Conservation (phyloP, 2,888 invertebrate genomes). For the Andrena fulva region DNA sequence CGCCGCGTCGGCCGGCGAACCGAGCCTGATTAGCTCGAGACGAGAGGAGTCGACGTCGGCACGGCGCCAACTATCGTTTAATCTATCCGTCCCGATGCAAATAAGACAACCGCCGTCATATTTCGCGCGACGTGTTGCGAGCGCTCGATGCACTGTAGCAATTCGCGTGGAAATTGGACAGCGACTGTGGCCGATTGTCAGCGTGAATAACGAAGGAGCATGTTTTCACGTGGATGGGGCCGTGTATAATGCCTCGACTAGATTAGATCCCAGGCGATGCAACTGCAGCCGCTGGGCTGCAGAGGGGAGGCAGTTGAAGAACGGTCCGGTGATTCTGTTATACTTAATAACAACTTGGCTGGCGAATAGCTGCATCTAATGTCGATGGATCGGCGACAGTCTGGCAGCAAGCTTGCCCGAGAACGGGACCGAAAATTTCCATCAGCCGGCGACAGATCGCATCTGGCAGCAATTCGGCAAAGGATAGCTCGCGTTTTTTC, state of each 20-base stretch:
- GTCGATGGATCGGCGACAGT: too few species aligned
- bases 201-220: neutral
- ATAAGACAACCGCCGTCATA: slow-evolving; percentile 18
- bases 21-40: slow-evolving; percentile 48
- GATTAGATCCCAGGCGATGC: too few species aligned
- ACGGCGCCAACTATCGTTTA: slow-evolving; percentile 50
- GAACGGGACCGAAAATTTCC: neutral
- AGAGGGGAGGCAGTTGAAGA: too few species aligned
- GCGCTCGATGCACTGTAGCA: neutral
- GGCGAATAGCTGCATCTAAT: too few species aligned
- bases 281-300: too few species aligned
- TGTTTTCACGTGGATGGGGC: neutral
- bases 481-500: neutral
- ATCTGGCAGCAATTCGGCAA: neutral
- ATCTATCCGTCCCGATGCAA: slow-evolving; percentile 15
- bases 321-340: too few species aligned
- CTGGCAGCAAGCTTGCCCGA: neutral
- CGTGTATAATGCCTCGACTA: too few species aligned
- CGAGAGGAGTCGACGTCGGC: slow-evolving; percentile 39
- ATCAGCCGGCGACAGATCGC: neutral
- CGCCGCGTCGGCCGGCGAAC: neutral
- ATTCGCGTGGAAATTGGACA: neutral
- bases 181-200: neutral
- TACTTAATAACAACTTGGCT: too few species aligned
- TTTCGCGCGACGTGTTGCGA: slow-evolving; percentile 10